Percentiles rank a stretch among this genome's conserved stretches.
Evolutionary conservation across 2,888 invertebrate genomes (phyloP).

Genomic region (Ormia ochracea): DNA sequence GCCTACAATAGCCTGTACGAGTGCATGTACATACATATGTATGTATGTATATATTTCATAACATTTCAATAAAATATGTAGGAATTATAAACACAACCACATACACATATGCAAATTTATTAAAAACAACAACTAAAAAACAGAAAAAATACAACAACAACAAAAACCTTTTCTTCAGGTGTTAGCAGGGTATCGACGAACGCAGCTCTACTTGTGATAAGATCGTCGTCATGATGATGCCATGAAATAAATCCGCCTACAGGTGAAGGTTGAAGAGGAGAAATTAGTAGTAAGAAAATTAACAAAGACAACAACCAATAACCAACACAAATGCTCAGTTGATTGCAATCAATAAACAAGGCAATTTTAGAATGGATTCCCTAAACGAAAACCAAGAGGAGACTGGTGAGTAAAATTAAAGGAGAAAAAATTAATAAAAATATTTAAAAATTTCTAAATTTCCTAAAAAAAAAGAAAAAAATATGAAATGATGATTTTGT

Average conservation of each 20-base stretch:
- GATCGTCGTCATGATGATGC: not conserved
- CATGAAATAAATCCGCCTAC: conserved; percentile 51
- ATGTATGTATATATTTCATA: not conserved
- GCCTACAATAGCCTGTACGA: too few species aligned
- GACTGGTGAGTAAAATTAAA: conserved; percentile 36
- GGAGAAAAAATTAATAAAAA: not conserved
- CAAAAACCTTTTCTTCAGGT: conserved; percentile 22
- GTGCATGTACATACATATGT: too few species aligned
- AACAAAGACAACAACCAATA: conserved; percentile 45
- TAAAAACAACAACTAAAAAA: too few species aligned
- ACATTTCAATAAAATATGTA: conserved; percentile 25
- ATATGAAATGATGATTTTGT: too few species aligned
- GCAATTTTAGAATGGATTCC: conserved; percentile 63
- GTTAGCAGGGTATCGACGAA: not conserved
- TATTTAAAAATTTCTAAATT: not conserved
- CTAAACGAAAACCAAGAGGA: conserved; percentile 67
- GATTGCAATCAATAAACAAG: conserved; percentile 67
- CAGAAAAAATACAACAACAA: too few species aligned
- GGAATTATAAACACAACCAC: conserved; percentile 25
- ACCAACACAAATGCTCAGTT: conserved; percentile 65
- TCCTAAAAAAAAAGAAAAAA: too few species aligned
- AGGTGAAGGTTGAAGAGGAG: conserved; percentile 69
- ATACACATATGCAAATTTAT: conserved; percentile 4
- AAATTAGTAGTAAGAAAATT: conserved; percentile 59
- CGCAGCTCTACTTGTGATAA: not conserved